Conservation (phyloP, 2,797 vertebrate species). For the Ptychadena robeensis region DNA sequence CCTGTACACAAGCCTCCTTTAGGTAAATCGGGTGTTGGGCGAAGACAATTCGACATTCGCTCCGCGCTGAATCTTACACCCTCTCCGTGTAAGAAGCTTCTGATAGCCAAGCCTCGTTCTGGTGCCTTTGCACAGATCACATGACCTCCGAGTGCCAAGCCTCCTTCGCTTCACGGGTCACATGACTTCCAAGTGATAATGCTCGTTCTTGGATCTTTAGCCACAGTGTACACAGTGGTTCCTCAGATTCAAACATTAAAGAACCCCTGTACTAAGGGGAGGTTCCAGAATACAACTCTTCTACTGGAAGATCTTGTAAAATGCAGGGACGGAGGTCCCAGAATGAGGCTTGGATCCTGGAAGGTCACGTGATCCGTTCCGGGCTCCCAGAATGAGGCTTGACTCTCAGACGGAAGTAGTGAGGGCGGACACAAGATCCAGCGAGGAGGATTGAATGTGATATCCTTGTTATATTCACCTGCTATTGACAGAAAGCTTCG, state of each 20-base stretch:
- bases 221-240: too few relatives aligned
- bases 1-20: neutral
- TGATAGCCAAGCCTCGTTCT: neutral
- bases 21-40: too few relatives aligned
- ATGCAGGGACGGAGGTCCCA: too few relatives aligned
- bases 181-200: too few relatives aligned
- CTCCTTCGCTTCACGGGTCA: too few relatives aligned
- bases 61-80: neutral
- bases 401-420: neutral
- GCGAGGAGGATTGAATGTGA: neutral
- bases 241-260: too few relatives aligned
- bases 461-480: neutral
- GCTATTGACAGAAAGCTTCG: neutral
- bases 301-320: too few relatives aligned
- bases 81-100: neutral
- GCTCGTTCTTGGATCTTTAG: too few relatives aligned
- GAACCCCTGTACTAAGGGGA: too few relatives aligned
- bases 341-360: too few relatives aligned
- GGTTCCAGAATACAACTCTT: too few relatives aligned
- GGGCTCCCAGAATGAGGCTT: neutral
- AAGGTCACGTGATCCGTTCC: neutral
- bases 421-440: neutral
- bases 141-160: neutral
- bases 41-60: neutral
- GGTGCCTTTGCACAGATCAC: neutral